Percentiles rank a stretch among this genome's conserved stretches.
Evolutionary conservation across 2,888 invertebrate species (phyloP).

Genomic region (Xylota segnis): DNA sequence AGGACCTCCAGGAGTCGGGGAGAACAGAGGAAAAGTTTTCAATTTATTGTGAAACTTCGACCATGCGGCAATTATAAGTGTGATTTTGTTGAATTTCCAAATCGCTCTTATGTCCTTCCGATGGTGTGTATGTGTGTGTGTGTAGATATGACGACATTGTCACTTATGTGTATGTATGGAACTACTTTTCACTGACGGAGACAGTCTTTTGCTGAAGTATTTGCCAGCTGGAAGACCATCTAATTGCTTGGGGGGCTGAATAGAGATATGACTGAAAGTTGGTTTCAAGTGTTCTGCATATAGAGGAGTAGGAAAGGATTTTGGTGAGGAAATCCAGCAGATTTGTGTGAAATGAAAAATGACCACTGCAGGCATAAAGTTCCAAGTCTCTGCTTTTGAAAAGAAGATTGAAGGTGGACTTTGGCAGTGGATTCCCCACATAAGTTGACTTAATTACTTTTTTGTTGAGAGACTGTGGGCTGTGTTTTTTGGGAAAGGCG

Average conservation of each 20-base stretch:
- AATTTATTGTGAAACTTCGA: constrained; percentile 74
- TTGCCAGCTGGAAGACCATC: constrained; percentile 23
- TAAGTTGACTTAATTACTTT: constrained; percentile 49
- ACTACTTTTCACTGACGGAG: constrained; percentile 13
- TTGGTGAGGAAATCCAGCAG: constrained; percentile 22
- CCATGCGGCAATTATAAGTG: constrained; percentile 74
- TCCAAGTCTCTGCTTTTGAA: constrained; percentile 8
- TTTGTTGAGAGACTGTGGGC: background rate
- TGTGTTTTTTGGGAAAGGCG: background rate
- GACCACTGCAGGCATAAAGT: constrained; percentile 34
- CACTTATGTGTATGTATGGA: constrained; percentile 7
- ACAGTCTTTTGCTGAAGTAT: constrained; percentile 5
- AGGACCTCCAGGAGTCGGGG: background rate
- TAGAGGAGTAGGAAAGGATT: background rate
- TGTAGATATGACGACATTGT: constrained; percentile 36
- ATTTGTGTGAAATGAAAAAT: constrained; percentile 56
- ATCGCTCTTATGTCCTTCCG: constrained; percentile 44
- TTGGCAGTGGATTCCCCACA: constrained; percentile 12
- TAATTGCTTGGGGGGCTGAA: constrained; percentile 35
- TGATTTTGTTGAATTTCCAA: constrained; percentile 69
- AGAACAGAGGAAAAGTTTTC: constrained; percentile 56
- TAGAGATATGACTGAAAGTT: constrained; percentile 13
- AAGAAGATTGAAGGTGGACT: constrained; percentile 45
- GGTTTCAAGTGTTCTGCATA: constrained; percentile 8
- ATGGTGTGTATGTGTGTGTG: background rate